Base-by-base conservation (phyloP, 2,888 invertebrate genomes). In the Drosophila koepferae region DNA sequence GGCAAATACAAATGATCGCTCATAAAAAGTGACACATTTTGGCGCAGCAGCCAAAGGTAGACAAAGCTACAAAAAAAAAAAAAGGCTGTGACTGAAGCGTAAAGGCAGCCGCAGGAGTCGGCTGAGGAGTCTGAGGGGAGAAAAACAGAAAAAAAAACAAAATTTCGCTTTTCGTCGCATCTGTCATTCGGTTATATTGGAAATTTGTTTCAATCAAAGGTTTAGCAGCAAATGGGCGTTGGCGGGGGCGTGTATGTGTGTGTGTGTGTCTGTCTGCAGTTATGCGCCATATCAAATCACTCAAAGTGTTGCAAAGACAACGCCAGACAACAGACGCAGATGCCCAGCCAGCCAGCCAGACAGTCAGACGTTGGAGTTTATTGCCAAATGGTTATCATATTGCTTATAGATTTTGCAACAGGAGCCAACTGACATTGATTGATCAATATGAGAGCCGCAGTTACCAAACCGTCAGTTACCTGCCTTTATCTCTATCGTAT, bases 321-420 rank as follows among this genome's bases (percentile, higher is more conserved):
- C 82, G 72, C 48, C 66, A 78, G 72, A 82, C 70, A 72, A 72
- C 62, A 62, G 74, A 20, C 59, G 63, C 79, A 73, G 66, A 55
- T 74, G 64, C 44, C 65, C 74, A 67, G 63, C 49, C 67, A 43
- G 59, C 41, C 36, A 23, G 38, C 31, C 44, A 46, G 54, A 5
- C 31, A 40, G 66, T 16, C 34, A 46, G 65, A 56, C 70, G 61
- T 55, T 56, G 79, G 85, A 86, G 78, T 90, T 90, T 90, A 86
- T 89, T 83, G 90, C 72, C 85, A 90, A 90, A 89, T 90, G 89
- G 90, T 86, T 85, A 86, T 89, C 91, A 91, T 84, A 91, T 92
- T 92, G 91, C 91, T 92, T 91, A 91, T 92, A 89, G 91, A 92
- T 92, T 92, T 91, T 81, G 82, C 82, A 80, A 58, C 69, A 82